Base-by-base conservation (phyloP, 2,797 vertebrate genomes). In the Neosalanx taihuensis region DNA sequence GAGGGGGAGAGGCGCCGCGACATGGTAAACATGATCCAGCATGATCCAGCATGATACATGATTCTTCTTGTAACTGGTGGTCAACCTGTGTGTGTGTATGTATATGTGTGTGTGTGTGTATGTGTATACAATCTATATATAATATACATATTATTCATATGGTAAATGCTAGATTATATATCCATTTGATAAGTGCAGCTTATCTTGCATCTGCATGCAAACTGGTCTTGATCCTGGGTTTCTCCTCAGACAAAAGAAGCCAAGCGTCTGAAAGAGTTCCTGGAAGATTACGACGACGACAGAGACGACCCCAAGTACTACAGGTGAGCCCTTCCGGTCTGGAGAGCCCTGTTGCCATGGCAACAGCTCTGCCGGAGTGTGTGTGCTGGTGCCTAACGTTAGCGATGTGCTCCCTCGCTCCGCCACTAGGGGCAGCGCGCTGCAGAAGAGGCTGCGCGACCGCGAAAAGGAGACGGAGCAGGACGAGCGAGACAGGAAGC, bases 201-300 rank as follows among this genome's bases (percentile, higher is more conserved):
- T 17, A 17, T 53, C 4, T n/a, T 5, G 41, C 67, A 1, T 57
- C 31, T 5, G 20, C 20, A 26, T 31, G 6, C 5, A 2, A 30
- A 12, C 31, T 51, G 57, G 51, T 0, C 18, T 13, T 66, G 29
- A 3, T 3, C 64, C 1, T 78, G 3, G 73, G 10, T 76, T 79
- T 72, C 31, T 31, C 29, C 30, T 82, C 85, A 99, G 98, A 94
- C 96, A 81, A 99, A 99, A 93, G 98, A 99, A 93, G 98, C 95
- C 71, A 99, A 99, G 87, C 89, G 97, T 76, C 88, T 99, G 62
- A 99, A 99, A 88, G 98, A 99, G 83, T 99, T 99, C 85, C 92
- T 99, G 75, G 97, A 99, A 86, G 98, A 99, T 85, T 99, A 99
- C 72, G 97, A 99, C 73, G 98, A 99, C 68, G 96, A 98, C 82